phyloP scores from a whole-genome alignment of 2,113 vertebrate genomes.

The Embiotoca jacksoni region DNA sequence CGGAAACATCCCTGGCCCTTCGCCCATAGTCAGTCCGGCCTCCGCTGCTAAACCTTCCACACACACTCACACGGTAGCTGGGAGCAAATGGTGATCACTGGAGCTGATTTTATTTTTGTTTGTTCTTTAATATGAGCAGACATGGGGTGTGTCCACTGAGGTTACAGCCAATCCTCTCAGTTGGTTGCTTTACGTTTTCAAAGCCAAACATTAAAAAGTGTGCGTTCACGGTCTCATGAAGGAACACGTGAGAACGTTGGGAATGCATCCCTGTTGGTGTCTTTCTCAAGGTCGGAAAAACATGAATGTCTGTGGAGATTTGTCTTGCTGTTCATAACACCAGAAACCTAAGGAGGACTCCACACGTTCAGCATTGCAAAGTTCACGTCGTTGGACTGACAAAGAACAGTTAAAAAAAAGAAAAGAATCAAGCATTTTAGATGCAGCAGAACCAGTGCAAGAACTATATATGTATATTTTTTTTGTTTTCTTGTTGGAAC shows the following conservation, averaged over 20 bases:
- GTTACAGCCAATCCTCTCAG: not conserved
- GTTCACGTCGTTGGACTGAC: too few species aligned
- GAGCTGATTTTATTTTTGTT: slow-evolving; percentile 17
- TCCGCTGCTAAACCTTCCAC: slow-evolving; percentile 8
- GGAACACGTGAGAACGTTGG: not conserved
- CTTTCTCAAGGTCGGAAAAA: not conserved
- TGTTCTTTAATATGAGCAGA: slow-evolving; percentile 17
- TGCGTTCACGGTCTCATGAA: not conserved
- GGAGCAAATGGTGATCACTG: slow-evolving; percentile 34
- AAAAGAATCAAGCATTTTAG: too few species aligned
- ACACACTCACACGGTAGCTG: slow-evolving; percentile 19
- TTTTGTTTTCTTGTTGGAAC: too few species aligned
- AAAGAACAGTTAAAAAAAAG: too few species aligned
- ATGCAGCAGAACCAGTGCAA: too few species aligned
- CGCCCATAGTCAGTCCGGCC: slow-evolving; percentile 44
- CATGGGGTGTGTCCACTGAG: slow-evolving; percentile 18
- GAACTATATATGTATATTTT: too few species aligned
- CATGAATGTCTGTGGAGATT: too few species aligned
- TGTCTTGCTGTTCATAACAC: too few species aligned
- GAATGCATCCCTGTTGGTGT: not conserved
- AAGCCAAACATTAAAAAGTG: not conserved
- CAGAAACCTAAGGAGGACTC: too few species aligned
- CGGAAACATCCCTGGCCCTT: slow-evolving; percentile 73
- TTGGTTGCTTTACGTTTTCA: slow-evolving; percentile 20
- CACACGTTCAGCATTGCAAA: too few species aligned